These are phyloP conservation scores for Distichodus sexfasciatus DNA, from an alignment of 2,797 vertebrate genomes.

Conservation along the genomic window DNA sequence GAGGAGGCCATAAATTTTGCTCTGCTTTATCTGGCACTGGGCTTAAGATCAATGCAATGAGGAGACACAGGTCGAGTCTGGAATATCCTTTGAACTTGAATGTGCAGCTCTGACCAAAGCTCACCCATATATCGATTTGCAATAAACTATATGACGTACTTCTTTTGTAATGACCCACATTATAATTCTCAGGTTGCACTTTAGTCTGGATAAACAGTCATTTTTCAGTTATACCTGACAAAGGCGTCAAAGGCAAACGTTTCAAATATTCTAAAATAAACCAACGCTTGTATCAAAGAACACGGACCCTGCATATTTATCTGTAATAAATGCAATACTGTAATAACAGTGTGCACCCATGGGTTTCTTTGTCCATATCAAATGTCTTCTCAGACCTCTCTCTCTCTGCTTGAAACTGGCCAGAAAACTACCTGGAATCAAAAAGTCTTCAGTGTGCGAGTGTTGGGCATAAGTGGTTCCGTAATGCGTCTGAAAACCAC, in stretches of 20 bases:
- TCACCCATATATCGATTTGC: too few relatives aligned
- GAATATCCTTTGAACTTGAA: not conserved
- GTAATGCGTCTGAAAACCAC: conserved; percentile 2
- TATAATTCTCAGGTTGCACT: not conserved
- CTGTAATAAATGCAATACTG: not conserved
- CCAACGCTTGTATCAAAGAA: not conserved
- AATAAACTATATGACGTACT: not conserved
- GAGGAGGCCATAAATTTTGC: not conserved
- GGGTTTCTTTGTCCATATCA: not conserved
- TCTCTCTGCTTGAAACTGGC: not conserved
- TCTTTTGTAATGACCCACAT: not conserved
- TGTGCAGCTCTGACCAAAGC: not conserved
- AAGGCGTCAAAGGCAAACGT: not conserved
- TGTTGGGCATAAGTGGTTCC: conserved; percentile 3
- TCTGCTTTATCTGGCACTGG: too few relatives aligned
- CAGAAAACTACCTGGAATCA: conserved; percentile 1
- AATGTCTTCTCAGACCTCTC: conserved; percentile 7
- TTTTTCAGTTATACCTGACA: not conserved
- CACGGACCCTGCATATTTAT: not conserved
- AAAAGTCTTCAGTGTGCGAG: not conserved
- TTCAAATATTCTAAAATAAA: not conserved
- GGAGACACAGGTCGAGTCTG: too few relatives aligned
- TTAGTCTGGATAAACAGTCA: too few relatives aligned
- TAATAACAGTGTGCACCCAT: not conserved
- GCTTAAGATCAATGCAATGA: too few relatives aligned